A percentile compares a stretch with the other conserved stretches of the same genome.
phyloP scores from a whole-genome alignment of 2,888 invertebrate genomes.

The Malthinus seriepunctatus region DNA sequence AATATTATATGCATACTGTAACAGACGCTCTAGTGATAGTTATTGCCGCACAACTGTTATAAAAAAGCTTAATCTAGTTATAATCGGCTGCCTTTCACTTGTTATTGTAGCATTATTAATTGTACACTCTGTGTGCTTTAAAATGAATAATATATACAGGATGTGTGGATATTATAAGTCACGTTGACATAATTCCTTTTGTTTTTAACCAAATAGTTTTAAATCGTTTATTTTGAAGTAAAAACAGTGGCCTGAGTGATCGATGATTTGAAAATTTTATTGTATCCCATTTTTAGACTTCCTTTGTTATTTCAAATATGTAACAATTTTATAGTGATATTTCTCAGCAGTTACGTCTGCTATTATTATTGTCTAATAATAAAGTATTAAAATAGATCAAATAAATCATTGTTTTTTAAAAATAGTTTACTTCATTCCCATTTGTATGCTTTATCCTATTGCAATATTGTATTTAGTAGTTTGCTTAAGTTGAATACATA shows the following conservation, averaged over 20 bases:
- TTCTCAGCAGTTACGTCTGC: not conserved
- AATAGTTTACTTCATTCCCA: too few relatives aligned
- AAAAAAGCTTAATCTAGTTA: conserved; percentile 38
- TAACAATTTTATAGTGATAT: conserved; percentile 7
- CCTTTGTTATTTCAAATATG: conserved; percentile 4
- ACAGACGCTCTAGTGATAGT: conserved; percentile 30
- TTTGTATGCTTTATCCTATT: too few relatives aligned
- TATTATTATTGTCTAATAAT: not conserved
- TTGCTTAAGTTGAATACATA: too few relatives aligned
- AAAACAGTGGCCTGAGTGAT: not conserved
- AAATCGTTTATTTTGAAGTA: conserved; percentile 1
- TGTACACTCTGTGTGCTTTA: conserved; percentile 29
- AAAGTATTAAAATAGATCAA: conserved; percentile 4
- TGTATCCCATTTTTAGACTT: conserved; percentile 5
- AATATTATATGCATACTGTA: conserved; percentile 17
- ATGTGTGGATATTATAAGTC: not conserved
- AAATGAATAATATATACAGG: conserved; percentile 4
- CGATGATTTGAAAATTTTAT: not conserved
- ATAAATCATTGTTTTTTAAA: conserved; percentile 1
- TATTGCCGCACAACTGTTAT: conserved; percentile 45
- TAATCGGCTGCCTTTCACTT: conserved; percentile 45
- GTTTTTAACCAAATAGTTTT: not conserved
- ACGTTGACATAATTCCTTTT: not conserved
- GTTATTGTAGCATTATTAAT: conserved; percentile 38
- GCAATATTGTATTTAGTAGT: too few relatives aligned